These are phyloP conservation scores for Drosophila grimshawi DNA, from an alignment of 1,140 invertebrate genomes.

Conservation along the genomic window DNA sequence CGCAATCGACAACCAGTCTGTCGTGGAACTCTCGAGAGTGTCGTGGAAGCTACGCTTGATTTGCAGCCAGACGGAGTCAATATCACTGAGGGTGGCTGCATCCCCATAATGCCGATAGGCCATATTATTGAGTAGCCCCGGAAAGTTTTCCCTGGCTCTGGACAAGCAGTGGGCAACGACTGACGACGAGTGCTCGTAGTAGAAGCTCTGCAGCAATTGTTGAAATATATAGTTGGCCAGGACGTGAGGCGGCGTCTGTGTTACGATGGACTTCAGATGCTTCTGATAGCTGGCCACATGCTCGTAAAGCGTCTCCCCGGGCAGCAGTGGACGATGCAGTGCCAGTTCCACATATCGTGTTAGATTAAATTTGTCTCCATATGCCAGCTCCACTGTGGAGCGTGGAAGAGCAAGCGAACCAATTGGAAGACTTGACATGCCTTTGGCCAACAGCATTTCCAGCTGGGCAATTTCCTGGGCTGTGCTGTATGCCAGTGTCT, in stretches of 20 bases:
- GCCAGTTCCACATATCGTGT: conserved; percentile 55
- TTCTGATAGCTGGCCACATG: conserved; percentile 60
- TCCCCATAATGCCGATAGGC: conserved; percentile 53
- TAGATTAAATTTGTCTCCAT: conserved; percentile 48
- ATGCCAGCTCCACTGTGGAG: conserved; percentile 37
- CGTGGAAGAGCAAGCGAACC: conserved; percentile 39
- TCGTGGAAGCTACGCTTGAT: conserved; percentile 56
- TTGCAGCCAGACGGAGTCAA: conserved; percentile 58
- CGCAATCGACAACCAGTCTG: conserved; percentile 53
- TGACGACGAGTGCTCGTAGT: conserved; percentile 42
- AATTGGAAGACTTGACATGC: conserved; percentile 45
- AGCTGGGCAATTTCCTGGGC: conserved; percentile 55
- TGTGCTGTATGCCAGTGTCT: conserved; percentile 28
- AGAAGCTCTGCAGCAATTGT: conserved; percentile 60
- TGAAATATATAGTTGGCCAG: conserved; percentile 70
- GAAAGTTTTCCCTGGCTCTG: conserved; percentile 48
- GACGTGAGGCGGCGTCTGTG: conserved; percentile 11
- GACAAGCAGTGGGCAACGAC: conserved; percentile 51
- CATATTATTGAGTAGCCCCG: conserved; percentile 65
- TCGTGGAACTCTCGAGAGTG: conserved; percentile 32
- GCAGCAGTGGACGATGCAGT: conserved; percentile 43
- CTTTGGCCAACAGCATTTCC: conserved; percentile 42
- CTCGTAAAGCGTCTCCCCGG: conserved; percentile 56
- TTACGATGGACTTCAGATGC: conserved; percentile 42
- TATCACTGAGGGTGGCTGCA: conserved; percentile 46